Evolutionary conservation across 1,140 invertebrate species (phyloP).

Genomic region (Radopholus similis): DNA sequence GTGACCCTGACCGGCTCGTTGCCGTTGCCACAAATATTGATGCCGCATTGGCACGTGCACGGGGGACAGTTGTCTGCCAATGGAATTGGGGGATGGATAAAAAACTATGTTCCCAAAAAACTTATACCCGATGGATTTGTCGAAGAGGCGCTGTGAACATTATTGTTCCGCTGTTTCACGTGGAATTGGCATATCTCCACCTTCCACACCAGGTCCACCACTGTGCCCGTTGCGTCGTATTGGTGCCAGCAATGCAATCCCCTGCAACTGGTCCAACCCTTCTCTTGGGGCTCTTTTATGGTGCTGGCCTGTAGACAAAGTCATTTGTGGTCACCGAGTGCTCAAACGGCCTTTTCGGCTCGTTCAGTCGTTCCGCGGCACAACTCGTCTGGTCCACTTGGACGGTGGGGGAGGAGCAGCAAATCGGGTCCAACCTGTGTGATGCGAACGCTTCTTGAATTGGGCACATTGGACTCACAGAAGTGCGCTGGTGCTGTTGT

Average conservation of each 20-base stretch:
- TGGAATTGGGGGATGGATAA: neutral
- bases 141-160: neutral
- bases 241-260: constrained; percentile 59
- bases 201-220: constrained; percentile 57
- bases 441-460: constrained; percentile 16
- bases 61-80: constrained; percentile 43
- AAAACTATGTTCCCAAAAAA: constrained; percentile 12
- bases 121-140: neutral
- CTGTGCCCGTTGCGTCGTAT: constrained; percentile 44
- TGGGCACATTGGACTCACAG: constrained; percentile 36
- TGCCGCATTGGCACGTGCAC: constrained; percentile 53
- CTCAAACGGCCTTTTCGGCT: constrained; percentile 35
- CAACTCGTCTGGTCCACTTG: constrained; percentile 44
- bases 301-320: constrained; percentile 40
- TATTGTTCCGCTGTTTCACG: neutral
- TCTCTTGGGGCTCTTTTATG: neutral
- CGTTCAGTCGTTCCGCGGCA: constrained; percentile 48
- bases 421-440: constrained; percentile 53
- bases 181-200: constrained; percentile 52
- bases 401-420: constrained; percentile 43
- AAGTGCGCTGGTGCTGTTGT: constrained; percentile 52
- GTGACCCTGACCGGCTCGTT: constrained; percentile 46
- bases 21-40: constrained; percentile 50
- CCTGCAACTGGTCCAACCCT: constrained; percentile 26
- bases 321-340: constrained; percentile 43